Evolutionary conservation across 2,113 vertebrate species (phyloP).

Genomic region (Callorhinus ursinus): DNA sequence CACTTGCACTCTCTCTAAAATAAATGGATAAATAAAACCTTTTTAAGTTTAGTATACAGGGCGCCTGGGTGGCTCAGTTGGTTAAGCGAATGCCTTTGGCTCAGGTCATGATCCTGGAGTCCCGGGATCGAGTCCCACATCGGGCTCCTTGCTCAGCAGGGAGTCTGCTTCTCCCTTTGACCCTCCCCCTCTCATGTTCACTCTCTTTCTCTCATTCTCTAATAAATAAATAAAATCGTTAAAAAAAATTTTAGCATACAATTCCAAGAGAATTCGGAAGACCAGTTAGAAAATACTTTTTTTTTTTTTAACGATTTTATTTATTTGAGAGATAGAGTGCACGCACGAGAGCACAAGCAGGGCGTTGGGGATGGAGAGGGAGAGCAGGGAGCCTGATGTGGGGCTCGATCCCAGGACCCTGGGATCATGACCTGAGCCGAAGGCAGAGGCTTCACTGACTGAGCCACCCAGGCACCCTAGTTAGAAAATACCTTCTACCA

Average conservation of each 20-base stretch:
- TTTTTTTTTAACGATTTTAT: too few species aligned
- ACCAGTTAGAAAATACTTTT: not conserved
- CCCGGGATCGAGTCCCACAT: too few species aligned
- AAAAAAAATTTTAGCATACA: not conserved
- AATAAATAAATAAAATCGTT: not conserved
- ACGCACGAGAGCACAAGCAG: not conserved
- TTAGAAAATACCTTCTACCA: not conserved
- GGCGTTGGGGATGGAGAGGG: not conserved
- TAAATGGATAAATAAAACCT: not conserved
- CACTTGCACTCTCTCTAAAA: not conserved
- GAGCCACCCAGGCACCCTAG: not conserved
- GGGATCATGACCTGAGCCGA: not conserved
- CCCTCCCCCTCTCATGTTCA: too few species aligned
- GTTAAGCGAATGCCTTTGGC: too few species aligned
- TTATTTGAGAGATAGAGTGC: too few species aligned
- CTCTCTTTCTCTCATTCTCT: too few species aligned
- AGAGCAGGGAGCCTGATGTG: not conserved
- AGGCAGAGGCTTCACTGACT: not conserved
- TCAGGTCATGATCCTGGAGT: too few species aligned
- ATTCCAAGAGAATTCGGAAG: not conserved
- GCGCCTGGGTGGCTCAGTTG: too few species aligned
- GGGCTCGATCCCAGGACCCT: not conserved
- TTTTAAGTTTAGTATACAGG: not conserved
- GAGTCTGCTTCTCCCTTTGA: too few species aligned
- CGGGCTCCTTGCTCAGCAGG: too few species aligned